phyloP scores from a whole-genome alignment of 1,140 invertebrate genomes.

The Drosophila erecta region DNA sequence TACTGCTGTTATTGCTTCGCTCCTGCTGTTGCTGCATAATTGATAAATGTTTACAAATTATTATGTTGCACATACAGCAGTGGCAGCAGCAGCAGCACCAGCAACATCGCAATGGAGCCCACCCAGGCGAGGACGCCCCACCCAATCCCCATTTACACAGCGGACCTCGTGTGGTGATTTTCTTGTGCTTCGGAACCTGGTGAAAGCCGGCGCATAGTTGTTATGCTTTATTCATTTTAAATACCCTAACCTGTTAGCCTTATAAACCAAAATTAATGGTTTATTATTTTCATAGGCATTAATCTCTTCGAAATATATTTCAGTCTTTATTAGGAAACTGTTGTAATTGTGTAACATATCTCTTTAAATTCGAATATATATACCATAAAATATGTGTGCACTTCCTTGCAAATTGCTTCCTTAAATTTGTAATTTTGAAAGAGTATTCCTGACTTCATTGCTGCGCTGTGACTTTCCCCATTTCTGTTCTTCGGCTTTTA shows the following conservation, averaged over 20 bases:
- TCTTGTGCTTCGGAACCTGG: slow-evolving; percentile 18
- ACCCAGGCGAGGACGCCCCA: slow-evolving; percentile 58
- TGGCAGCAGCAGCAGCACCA: not conserved
- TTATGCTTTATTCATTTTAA: slow-evolving; percentile 4
- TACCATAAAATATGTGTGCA: no score
- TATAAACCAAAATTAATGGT: not conserved
- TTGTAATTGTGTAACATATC: no score
- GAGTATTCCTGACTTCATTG: not conserved
- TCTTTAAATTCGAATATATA: no score
- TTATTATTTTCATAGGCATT: not conserved
- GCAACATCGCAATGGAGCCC: slow-evolving; percentile 36
- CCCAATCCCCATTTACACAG: not conserved
- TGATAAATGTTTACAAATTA: slow-evolving; percentile 83
- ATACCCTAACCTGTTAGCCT: not conserved
- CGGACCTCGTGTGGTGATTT: slow-evolving; percentile 13
- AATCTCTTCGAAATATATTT: not conserved
- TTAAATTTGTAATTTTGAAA: not conserved
- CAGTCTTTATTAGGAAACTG: no score
- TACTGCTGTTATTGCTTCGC: slow-evolving; percentile 51
- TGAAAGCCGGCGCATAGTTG: slow-evolving; percentile 44
- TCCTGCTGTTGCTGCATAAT: slow-evolving; percentile 76
- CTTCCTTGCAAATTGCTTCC: no score
- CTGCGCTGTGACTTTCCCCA: not conserved
- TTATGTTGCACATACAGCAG: slow-evolving; percentile 72
- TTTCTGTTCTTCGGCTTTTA: not conserved